Percentiles rank a stretch among this genome's conserved stretches.
These are phyloP conservation scores for Tokudaia tokunoshimensis DNA, from an alignment of 2,797 vertebrate genomes.

Conservation along the genomic window DNA sequence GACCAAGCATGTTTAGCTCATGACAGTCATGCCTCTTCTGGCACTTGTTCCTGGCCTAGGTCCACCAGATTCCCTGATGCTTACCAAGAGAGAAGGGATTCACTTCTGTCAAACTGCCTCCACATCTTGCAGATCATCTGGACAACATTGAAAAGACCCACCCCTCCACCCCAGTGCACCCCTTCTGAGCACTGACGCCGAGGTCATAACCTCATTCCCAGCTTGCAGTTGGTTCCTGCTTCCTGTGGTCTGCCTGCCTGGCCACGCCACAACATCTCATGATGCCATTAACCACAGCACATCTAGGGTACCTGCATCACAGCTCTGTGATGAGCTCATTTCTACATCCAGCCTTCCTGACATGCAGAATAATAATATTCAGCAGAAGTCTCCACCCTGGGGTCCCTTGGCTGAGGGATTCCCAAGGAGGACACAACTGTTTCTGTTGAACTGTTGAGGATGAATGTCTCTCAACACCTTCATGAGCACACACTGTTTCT, in stretches of 20 bases:
- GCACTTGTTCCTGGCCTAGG: background rate
- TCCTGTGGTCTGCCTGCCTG: background rate
- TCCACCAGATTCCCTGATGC: background rate
- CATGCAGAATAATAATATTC: background rate
- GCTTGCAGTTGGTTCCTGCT: background rate
- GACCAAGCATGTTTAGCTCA: background rate
- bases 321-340: background rate
- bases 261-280: accelerated
- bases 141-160: background rate
- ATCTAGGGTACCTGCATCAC: background rate
- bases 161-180: background rate
- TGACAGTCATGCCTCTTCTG: background rate
- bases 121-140: background rate
- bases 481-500: background rate
- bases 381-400: background rate
- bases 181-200: background rate
- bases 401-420: background rate
- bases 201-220: background rate
- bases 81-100: background rate
- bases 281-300: accelerated
- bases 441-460: background rate
- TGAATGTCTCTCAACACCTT: accelerated
- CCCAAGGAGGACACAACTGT: background rate
- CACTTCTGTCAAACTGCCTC: background rate
- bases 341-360: background rate